Evolutionary conservation across 2,888 invertebrate species (phyloP), one percentile per base, ranked within the genome.

Genomic region (Sisyra terminalis): DNA sequence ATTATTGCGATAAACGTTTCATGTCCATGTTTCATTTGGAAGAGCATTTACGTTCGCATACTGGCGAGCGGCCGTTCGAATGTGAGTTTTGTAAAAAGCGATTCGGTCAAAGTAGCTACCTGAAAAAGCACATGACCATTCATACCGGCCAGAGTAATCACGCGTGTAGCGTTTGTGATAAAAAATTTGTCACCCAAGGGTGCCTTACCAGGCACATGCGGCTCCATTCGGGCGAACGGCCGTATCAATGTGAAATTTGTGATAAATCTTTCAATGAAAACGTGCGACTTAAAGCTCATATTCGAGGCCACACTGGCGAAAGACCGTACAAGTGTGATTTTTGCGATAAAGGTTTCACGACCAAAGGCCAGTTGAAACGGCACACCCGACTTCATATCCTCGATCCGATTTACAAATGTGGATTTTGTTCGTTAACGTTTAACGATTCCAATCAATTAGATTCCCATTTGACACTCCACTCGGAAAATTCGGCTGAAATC

Each of bases 291-390:
- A 29, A 41, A 41, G 41, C 41, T 3, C 41, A 41, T n/a, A 34
- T 41, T 15, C 32, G 31, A 15, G 32, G 17, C 15, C 41, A 41
- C 15, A 41, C 41, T 5, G 41, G 41, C 9, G 41, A 41, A n/a
- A 31, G 18, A 34, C 41, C 41, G 11, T 41, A 32, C 16, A 41
- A 34, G 32, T 41, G 41, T 41, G 41, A 41, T 8, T 41, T 18
- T 18, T 41, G 41, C 17, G 41, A 34, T 4, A 24, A 29, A 13
- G 34, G 34, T 34, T 41, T 41, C 14, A 34, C 29, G 8, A 17
- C 41, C 11, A 41, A 41, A 11, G 14, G 15, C 31, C 41, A 41
- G 13, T 34, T 41, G 29, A 41, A 16, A 31, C 41, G 41, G 2
- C 41, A 41, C 18, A 6, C 18, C 9, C 14, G 18, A 16, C 18